Base-by-base conservation (phyloP, 2,113 vertebrate species). In the Coreoperca whiteheadi region DNA sequence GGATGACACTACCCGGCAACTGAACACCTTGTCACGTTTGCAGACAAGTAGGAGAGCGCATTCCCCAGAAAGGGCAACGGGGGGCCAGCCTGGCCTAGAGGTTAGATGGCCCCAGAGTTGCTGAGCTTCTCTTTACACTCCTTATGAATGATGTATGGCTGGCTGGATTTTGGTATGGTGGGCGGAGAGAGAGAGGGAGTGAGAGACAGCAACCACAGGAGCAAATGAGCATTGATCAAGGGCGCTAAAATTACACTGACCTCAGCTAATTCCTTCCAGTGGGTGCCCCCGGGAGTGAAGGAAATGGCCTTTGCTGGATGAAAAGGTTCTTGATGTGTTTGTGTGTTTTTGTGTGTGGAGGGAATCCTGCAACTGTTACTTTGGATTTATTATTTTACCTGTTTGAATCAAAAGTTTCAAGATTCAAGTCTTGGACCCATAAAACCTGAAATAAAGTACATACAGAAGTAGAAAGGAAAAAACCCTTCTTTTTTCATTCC, bases 81-180 rank as follows among this genome's bases (percentile, higher is more conserved):
- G 84, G 67, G 82, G 67, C 61, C 81, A 82, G 68, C 81, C 81
- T 82, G 84, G 89, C 79, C 76, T 48, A 28, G 91, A 92, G 89
- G 91, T 93, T 83, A 88, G 74, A 69, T 25, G 63, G 82, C 82
- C 86, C 50, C 79, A 81, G 81, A 91, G 86, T 81, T 89, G 89
- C 83, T 92, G 80, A 88, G 80, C 79, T 93, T 80, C 79, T 82
- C 80, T 82, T 87, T 77, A 82, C 56, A 66, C 64, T 74, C 88
- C 91, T 92, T 91, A 92, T 87, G 85, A 94, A 94, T 94, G 93
- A 95, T 94, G 92, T 83, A 94, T 91, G 87, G 71, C 79, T 65
- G 63, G 81, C 77, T 91, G 70, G 46, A 89, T 79, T 83, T 87
- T 69, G 87, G 82, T 63, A 46, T 32, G 4, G 53, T 64, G 57